A percentile compares a stretch with the other conserved stretches of the same genome.
phyloP scores from a whole-genome alignment of 2,113 vertebrate genomes.

The Podarcis muralis region DNA sequence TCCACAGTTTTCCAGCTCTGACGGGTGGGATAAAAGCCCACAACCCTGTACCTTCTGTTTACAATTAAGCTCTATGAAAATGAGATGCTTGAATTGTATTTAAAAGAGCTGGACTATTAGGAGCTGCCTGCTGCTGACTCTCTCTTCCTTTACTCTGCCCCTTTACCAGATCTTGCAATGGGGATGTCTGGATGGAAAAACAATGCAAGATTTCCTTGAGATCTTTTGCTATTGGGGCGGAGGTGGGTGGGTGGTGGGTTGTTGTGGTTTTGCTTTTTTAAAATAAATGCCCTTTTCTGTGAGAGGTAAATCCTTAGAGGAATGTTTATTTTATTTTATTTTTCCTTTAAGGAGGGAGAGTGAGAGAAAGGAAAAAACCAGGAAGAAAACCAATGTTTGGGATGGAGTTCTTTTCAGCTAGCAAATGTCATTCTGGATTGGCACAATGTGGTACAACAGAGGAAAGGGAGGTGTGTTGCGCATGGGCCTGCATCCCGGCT shows the following conservation, averaged over 20 bases:
- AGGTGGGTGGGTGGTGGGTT: too few species aligned
- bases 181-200: slow-evolving; percentile 41
- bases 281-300: slow-evolving; percentile 51
- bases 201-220: slow-evolving; percentile 36
- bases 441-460: slow-evolving; percentile 16
- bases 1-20: not conserved
- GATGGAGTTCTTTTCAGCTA: slow-evolving; percentile 59
- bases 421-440: slow-evolving; percentile 67
- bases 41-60: slow-evolving; percentile 30
- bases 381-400: slow-evolving; percentile 46
- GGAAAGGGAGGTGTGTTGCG: slow-evolving; percentile 16
- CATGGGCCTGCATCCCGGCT: not conserved
- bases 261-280: not conserved
- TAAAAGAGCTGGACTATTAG: slow-evolving; percentile 32
- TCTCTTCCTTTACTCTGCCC: not conserved
- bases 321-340: slow-evolving; percentile 61
- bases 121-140: slow-evolving; percentile 32
- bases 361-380: not conserved
- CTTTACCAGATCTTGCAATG: slow-evolving; percentile 11
- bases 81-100: slow-evolving; percentile 36
- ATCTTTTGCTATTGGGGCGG: slow-evolving; percentile 43
- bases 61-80: slow-evolving; percentile 30
- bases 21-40: not conserved
- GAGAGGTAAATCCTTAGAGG: slow-evolving; percentile 60
- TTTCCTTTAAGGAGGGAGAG: slow-evolving; percentile 68